Evolutionary conservation across 2,888 invertebrate species (phyloP).

Genomic region (Calliphora vomitoria): DNA sequence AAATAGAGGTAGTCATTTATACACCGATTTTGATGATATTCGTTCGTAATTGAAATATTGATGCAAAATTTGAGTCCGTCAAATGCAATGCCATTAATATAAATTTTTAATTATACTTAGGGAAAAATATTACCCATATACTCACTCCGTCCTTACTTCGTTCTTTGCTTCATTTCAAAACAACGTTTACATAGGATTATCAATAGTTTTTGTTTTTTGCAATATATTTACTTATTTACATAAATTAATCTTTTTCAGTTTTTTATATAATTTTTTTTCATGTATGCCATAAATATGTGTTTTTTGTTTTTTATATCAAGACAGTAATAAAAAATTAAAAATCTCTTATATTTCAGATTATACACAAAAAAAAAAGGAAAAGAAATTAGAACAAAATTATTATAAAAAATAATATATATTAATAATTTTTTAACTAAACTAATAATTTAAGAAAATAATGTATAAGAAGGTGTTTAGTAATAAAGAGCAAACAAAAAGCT

Average conservation of each 20-base stretch:
- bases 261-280: slow-evolving; percentile 61
- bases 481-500: slow-evolving; percentile 31
- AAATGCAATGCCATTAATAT: no score
- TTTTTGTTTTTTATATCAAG: slow-evolving; percentile 59
- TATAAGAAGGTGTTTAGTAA: slow-evolving; percentile 43
- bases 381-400: slow-evolving; percentile 46
- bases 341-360: slow-evolving; percentile 69
- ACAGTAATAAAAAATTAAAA: slow-evolving; percentile 65
- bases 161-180: slow-evolving; percentile 31
- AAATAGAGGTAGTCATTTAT: no score
- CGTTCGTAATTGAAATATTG: no score
- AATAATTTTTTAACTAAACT: slow-evolving; percentile 58
- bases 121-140: not conserved
- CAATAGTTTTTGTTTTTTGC: slow-evolving; percentile 77
- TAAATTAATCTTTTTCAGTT: slow-evolving; percentile 63
- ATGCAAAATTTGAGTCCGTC: no score
- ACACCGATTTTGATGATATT: no score
- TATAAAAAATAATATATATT: slow-evolving; percentile 49
- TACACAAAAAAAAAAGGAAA: slow-evolving; percentile 48
- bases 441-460: slow-evolving; percentile 60
- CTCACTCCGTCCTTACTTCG: slow-evolving; percentile 15
- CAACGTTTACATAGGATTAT: slow-evolving; percentile 69
- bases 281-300: slow-evolving; percentile 63
- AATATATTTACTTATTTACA: slow-evolving; percentile 83
- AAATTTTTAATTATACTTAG: no score